Evolutionary conservation across 1,140 invertebrate genomes (phyloP), one percentile per base, ranked within the genome.

Genomic region (Triops longicaudatus): DNA sequence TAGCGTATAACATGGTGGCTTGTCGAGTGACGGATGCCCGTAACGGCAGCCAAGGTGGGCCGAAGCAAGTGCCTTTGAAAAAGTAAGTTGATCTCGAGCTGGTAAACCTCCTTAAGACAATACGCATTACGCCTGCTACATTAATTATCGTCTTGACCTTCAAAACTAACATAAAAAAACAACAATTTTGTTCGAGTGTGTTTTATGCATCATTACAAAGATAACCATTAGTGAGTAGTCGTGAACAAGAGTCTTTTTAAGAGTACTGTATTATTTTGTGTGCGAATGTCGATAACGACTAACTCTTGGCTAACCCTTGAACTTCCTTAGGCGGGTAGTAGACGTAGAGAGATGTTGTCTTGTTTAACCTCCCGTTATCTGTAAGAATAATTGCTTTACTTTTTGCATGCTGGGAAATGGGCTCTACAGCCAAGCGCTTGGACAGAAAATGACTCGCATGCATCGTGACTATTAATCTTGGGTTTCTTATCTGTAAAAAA

Each of bases 1-100:
- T 90, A 96, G 95, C 94, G 86, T 97, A 97, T 89, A 96, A 95
- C 87, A 95, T 96, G 94, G 95, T 97, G 88, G 92, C 94, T 85
- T 95, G 94, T 90, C 90, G 94, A 84, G 91, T 96, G 83, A 94
- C 93, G 81, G 94, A 97, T 85, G 89, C 93, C 81, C 90, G 94
- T 86, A 94, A 94, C 85, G 94, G 92, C 83, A 85, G 92, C 86
- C 87, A 91, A 87, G 85, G 90, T 85, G 86, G 88, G 86, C 92
- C 92, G 93, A 95, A 92, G 74, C 73, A 75, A 71, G 93, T 96
- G 91, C 93, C 94, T 93, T 93, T 95, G 89, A 96, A 96, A 91
- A 96, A 95, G 94, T 97, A 88, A 83, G 83, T 63, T 37, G 31
- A 37, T 37, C 7, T 7, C 2, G 17, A 10, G 17, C 1, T 63